phyloP scores from a whole-genome alignment of 1,140 invertebrate species.

The Leptinotarsa defecta region DNA sequence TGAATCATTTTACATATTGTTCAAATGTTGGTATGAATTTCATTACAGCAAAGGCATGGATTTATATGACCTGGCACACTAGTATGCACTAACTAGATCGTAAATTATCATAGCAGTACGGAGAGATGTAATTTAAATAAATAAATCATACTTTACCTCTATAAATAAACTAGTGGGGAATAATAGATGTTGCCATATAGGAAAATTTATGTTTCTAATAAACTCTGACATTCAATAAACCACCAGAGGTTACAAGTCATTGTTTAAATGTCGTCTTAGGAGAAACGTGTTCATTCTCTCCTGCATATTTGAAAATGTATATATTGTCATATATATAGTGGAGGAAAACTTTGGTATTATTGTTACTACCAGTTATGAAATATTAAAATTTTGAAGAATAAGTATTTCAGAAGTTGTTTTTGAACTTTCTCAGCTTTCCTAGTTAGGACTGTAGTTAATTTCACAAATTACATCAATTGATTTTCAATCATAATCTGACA shows the following conservation, averaged over 20 bases:
- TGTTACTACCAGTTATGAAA: too few species aligned
- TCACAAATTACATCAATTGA: too few species aligned
- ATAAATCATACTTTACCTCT: slow-evolving; percentile 27
- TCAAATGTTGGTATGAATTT: slow-evolving; percentile 13
- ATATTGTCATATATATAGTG: too few species aligned
- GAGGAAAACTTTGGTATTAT: too few species aligned
- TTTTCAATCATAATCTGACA: too few species aligned
- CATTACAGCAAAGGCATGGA: slow-evolving; percentile 5
- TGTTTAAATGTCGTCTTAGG: neutral
- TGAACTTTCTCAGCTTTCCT: too few species aligned
- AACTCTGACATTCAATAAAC: slow-evolving; percentile 26
- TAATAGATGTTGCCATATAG: slow-evolving; percentile 20
- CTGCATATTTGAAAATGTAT: too few species aligned
- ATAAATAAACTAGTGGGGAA: slow-evolving; percentile 25
- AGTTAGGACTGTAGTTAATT: too few species aligned
- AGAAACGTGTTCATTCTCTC: neutral
- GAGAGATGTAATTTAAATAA: slow-evolving; percentile 28
- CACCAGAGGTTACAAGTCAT: neutral
- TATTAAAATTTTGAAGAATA: too few species aligned
- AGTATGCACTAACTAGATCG: slow-evolving; percentile 18
- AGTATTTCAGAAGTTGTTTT: too few species aligned
- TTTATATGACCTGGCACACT: slow-evolving; percentile 15
- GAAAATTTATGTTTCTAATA: slow-evolving; percentile 26
- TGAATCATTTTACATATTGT: neutral
- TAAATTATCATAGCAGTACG: slow-evolving; percentile 26